Evolutionary conservation across 2,888 invertebrate species (phyloP), one percentile per base, ranked within the genome.

Genomic region (Andrena chrysosceles): DNA sequence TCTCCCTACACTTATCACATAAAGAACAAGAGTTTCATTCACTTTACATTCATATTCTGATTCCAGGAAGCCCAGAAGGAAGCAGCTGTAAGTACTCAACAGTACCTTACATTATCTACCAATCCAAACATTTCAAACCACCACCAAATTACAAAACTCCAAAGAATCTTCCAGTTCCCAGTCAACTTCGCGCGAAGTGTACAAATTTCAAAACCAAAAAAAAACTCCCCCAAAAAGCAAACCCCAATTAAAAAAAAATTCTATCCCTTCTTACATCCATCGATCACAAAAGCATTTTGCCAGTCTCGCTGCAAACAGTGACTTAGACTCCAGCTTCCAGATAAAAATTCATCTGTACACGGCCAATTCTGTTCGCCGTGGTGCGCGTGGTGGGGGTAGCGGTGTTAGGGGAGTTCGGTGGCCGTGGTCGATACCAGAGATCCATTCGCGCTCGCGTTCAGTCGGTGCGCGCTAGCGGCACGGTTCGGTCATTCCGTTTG

Each of bases 381-480:
- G 52, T 8, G 54, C 8, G 73, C 26, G 63, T 84, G 75, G 86
- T 80, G 84, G 86, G 84, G 86, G 80, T 76, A 74, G 81, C 71
- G 78, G 77, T 75, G 83, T 87, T 87, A 78, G 66, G 60, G 78
- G 80, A 87, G 89, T 86, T 83, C 82, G 75, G 75, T 85, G 84
- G 71, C 81, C 86, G 84, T 85, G 74, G 77, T 85, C 80, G 85
- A 78, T 88, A 83, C 83, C 69, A 77, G 77, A 70, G 84, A 81
- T 83, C 84, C 80, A 79, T 78, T 70, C 84, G 69, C 79, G 76
- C 69, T 62, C 83, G 62, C 81, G 73, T 87, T 89, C 87, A 89
- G 89, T 90, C 86, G 84, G 88, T 90, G 89, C 90, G 90, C 85
- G 87, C 83, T 81, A 85, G 89, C 89, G 90, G 88, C 83, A 82